Evolutionary conservation across 2,888 invertebrate genomes (phyloP), one percentile per base, ranked within the genome.

Genomic region (Ectemnius lituratus): DNA sequence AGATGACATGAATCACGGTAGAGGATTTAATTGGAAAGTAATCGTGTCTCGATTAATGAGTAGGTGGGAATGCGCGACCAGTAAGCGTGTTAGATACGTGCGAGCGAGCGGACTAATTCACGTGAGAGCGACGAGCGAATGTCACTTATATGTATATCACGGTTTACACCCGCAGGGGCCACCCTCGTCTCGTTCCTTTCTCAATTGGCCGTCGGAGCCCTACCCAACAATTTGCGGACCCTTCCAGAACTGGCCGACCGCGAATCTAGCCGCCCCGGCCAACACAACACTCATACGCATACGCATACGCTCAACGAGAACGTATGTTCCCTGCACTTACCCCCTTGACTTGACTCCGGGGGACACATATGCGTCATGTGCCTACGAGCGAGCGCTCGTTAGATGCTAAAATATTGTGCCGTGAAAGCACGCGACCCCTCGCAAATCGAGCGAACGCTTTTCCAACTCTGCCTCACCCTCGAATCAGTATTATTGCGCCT

Each of bases 161-260:
- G 71, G 71, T 66, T 80, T 70, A 67, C 67, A 52, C 59, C 76
- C 67, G 59, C 62, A 59, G 73, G 56, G 63, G 62, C 62, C 67
- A 62, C 71, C 71, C 73, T 70, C 73, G 14, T 16, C 52, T 5
- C 52, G 4, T 16, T 79, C 67, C 70, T 60, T 67, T 70, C 71
- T 75, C 77, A 69, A 80, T 79, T 79, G 79, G 79, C 80, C 77
- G 70, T 64, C 68, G 37, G 37, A 78, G 70, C 80, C 77, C 80
- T 73, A 80, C 75, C 80, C 80, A 75, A 78, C 78, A 72, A 80
- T 80, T 80, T 80, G 79, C 75, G 80, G 78, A 79, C 80, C 80
- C 80, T 80, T 78, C 80, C 77, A 70, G 70, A 78, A 67, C 73
- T 80, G 80, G 67, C 80, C 80, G 70, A 78, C 80, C 79, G 75